Evolutionary conservation across 2,888 invertebrate genomes (phyloP).

Genomic region (Atethmia centrago): DNA sequence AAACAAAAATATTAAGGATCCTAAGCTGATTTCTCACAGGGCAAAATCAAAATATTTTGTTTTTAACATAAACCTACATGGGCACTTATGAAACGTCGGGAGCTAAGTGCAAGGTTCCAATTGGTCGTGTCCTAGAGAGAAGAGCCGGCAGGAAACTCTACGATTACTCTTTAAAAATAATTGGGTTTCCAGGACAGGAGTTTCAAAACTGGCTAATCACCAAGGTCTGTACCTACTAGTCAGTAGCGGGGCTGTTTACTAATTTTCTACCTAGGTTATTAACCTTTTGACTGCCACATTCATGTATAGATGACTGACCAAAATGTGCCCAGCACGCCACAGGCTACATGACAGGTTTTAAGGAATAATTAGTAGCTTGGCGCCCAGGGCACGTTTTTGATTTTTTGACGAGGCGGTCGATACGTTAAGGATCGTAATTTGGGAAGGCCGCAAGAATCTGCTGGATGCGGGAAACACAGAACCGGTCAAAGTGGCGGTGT

Average conservation of each 20-base stretch:
- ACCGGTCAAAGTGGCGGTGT: too few relatives aligned
- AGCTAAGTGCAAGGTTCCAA: neutral
- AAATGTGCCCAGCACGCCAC: too few relatives aligned
- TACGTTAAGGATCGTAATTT: too few relatives aligned
- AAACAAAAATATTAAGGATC: neutral
- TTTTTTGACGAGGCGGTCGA: too few relatives aligned
- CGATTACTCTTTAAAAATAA: neutral
- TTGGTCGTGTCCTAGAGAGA: neutral
- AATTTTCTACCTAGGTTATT: neutral
- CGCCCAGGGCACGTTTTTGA: too few relatives aligned
- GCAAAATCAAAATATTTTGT: neutral
- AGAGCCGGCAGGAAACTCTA: neutral
- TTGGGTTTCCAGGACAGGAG: neutral
- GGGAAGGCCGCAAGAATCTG: too few relatives aligned
- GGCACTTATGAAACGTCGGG: neutral
- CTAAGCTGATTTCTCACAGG: neutral
- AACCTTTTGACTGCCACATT: too few relatives aligned
- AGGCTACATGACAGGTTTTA: too few relatives aligned
- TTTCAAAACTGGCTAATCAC: neutral
- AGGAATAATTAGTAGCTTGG: too few relatives aligned
- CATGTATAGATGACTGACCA: too few relatives aligned
- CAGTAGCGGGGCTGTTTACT: neutral
- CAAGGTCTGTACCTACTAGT: neutral
- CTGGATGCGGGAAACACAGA: too few relatives aligned
- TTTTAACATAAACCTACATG: neutral